Conservation (phyloP, 2,113 vertebrate genomes). For the Microcebus murinus region DNA sequence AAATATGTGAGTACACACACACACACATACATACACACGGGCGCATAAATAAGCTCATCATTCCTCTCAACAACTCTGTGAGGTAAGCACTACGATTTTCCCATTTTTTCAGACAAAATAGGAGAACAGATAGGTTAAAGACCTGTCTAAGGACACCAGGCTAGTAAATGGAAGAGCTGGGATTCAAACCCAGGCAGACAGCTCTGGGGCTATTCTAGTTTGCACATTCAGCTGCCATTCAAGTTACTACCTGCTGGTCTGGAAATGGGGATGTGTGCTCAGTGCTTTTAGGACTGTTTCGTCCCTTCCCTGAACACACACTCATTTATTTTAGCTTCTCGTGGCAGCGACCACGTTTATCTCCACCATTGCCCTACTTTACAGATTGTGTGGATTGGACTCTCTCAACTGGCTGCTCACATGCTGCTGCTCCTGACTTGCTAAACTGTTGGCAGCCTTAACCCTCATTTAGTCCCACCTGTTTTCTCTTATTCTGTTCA, state of each 20-base stretch:
- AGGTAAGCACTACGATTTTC: background rate
- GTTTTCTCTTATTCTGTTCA: conserved; percentile 60
- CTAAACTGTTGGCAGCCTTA: conserved; percentile 53
- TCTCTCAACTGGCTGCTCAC: background rate
- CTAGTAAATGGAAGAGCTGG: background rate
- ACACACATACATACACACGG: background rate
- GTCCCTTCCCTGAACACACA: background rate
- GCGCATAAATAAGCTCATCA: background rate
- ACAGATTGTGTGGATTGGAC: background rate
- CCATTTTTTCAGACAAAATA: background rate
- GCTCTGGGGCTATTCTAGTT: background rate
- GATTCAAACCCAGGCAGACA: background rate
- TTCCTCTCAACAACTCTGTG: background rate
- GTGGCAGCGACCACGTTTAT: background rate
- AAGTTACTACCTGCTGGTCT: background rate
- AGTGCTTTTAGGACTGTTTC: background rate
- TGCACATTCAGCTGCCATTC: accelerated
- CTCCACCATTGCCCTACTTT: background rate
- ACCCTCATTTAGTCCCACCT: conserved; percentile 55
- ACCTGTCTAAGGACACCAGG: background rate
- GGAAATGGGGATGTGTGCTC: background rate
- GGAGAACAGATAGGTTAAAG: background rate
- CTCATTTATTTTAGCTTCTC: background rate
- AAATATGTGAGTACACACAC: background rate
- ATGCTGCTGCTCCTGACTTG: conserved; percentile 25